Base-by-base conservation (phyloP, 2,888 invertebrate genomes). In the Yponomeuta evonymella region DNA sequence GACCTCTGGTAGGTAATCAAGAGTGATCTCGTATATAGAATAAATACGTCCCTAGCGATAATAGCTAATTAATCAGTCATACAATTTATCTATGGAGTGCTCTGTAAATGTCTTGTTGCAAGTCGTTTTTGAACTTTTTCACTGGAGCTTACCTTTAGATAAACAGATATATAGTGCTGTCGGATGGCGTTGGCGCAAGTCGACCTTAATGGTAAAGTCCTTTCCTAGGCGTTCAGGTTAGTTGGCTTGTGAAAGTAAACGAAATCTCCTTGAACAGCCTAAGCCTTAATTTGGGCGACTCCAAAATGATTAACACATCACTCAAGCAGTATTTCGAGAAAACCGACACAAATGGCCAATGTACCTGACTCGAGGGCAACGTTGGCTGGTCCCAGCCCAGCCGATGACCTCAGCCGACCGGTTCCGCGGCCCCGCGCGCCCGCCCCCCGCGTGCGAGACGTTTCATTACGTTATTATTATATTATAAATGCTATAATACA, bases 381-480 rank as follows among this genome's bases (percentile, higher is more conserved):
- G 48, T 30, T 68, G 68, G 68, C 48, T n/a, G 68, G 51, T 48
- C 68, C 29, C n/a, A 29, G 51, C 51, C 36, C 51, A 23, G 68
- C 36, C 68, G 68, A 51, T 68, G 68, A 68, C 68, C 68, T 90
- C 92, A 81, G 83, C 77, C 78, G 87, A 92, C 92, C 92, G 92
- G 92, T 92, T 90, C 85, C 84, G 80, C 81, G 81, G 81, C 78
- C 77, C 79, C 77, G 77, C 76, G 75, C 76, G 75, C 74, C 75
- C 76, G 76, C 73, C 76, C 75, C 77, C 76, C 73, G 43, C 67
- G 33, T 58, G 80, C 84, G 85, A 89, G 90, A 88, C 89, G 88
- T 90, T 92, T 92, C 92, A 92, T 92, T 92, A 92, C 90, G 88
- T 90, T 92, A 92, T 92, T 92, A 92, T 92, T 90, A 91, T 92